Evolutionary conservation across 2,888 invertebrate genomes (phyloP), one percentile per base, ranked within the genome.

Genomic region (Clusia tigrina): DNA sequence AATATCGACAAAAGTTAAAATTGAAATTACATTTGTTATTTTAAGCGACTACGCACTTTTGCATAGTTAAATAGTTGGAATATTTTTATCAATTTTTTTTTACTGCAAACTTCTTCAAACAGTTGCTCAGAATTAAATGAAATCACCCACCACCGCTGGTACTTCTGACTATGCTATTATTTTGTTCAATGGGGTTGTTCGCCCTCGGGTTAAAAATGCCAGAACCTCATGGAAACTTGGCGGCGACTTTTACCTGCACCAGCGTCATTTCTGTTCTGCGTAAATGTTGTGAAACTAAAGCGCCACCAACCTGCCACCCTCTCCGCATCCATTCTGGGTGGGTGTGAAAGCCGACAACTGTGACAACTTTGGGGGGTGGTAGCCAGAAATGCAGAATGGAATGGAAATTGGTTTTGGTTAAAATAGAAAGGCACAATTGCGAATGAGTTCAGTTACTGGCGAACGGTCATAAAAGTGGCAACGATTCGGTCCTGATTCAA

Each of bases 371-470:
- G n/a, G n/a, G n/a, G n/a, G n/a, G n/a, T n/a, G n/a, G n/a, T n/a
- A n/a, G n/a, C n/a, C n/a, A n/a, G n/a, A n/a, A n/a, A n/a, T n/a
- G n/a, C n/a, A n/a, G n/a, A n/a, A n/a, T n/a, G n/a, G n/a, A n/a
- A n/a, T n/a, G n/a, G n/a, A n/a, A n/a, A n/a, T n/a, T n/a, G n/a
- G n/a, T n/a, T 32, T 32, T 9, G 12, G 32, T 55, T 56, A 56
- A 42, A 60, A 58, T 52, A 42, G 17, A 12, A 22, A 46, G 26
- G 12, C 63, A 26, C 54, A 20, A 58, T 62, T 55, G 22, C 42
- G 18, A 37, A 52, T 37, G 5, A 22, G 32, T 64, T 71, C 64
- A 72, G 72, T 72, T 65, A 67, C 60, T 60, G 55, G 62, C 22
- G 51, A 67, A 61, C 61, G 60, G 60, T 60, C 66, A 58, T 64